These are phyloP conservation scores for Nymphalis io DNA, from an alignment of 1,140 invertebrate species.

Conservation along the genomic window DNA sequence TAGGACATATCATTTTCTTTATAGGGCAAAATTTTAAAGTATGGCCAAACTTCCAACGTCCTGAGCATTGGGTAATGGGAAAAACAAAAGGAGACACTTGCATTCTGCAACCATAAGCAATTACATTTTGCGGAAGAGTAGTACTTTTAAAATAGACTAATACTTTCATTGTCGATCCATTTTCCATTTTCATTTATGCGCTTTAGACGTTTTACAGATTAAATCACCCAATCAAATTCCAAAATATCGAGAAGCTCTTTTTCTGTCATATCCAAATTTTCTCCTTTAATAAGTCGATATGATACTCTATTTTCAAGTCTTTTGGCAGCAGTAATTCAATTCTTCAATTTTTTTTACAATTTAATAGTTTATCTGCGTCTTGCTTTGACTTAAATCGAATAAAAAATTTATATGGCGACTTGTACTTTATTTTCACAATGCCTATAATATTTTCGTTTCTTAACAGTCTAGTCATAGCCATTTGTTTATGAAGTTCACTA, in stretches of 20 bases:
- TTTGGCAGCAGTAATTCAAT: not conserved
- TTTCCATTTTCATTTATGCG: not conserved
- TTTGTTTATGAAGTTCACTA: not conserved
- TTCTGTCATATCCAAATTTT: slow-evolving; percentile 3
- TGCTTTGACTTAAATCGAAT: not conserved
- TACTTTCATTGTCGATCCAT: not conserved
- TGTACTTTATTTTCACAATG: not conserved
- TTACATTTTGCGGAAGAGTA: not conserved
- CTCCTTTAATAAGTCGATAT: not conserved
- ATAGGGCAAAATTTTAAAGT: slow-evolving; percentile 26
- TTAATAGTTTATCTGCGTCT: not conserved
- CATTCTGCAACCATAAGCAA: no score
- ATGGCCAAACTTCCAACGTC: slow-evolving; percentile 37
- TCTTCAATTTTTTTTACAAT: not conserved
- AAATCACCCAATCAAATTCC: not conserved
- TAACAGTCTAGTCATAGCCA: slow-evolving; percentile 1
- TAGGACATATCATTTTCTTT: slow-evolving; percentile 40
- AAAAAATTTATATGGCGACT: not conserved
- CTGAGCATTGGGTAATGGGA: slow-evolving; percentile 23
- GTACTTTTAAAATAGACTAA: not conserved
- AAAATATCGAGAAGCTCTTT: not conserved
- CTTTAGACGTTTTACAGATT: not conserved
- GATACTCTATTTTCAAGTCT: not conserved
- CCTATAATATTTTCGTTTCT: not conserved
- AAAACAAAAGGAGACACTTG: not conserved